These are phyloP conservation scores for Callosobruchus maculatus DNA, from an alignment of 2,888 invertebrate genomes.

Conservation along the genomic window DNA sequence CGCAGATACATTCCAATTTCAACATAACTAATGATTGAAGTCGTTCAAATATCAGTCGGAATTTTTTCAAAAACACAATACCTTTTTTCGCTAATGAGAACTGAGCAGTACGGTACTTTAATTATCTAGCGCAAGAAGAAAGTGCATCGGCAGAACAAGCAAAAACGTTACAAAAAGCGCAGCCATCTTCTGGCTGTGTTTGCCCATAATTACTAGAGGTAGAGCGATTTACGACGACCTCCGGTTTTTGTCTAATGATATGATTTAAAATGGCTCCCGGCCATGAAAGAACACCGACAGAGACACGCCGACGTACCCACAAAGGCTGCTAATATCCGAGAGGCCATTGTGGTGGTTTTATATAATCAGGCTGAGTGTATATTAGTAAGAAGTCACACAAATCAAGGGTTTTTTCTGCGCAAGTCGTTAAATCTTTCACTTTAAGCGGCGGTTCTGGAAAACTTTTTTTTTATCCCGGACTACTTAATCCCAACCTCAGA, in stretches of 20 bases:
- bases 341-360: too few species aligned
- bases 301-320: constrained; percentile 7
- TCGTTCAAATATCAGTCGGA: too few species aligned
- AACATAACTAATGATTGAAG: too few species aligned
- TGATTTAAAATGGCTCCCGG: constrained; percentile 13
- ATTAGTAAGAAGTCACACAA: too few species aligned
- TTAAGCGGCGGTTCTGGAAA: too few species aligned
- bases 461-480: too few species aligned
- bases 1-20: too few species aligned
- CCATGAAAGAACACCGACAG: constrained; percentile 4
- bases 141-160: neutral
- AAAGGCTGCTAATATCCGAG: neutral
- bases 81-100: neutral
- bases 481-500: too few species aligned
- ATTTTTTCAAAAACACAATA: too few species aligned
- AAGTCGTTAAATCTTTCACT: too few species aligned
- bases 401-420: too few species aligned
- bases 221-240: constrained; percentile 17
- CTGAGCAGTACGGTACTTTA: neutral
- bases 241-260: constrained; percentile 19
- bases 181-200: constrained; percentile 9
- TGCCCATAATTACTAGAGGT: constrained; percentile 16
- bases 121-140: neutral
- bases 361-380: too few species aligned
- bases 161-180: constrained; percentile 14